Conservation (phyloP, 64 coral and sea anemone genomes). For the Catalaphyllia jardinei region DNA sequence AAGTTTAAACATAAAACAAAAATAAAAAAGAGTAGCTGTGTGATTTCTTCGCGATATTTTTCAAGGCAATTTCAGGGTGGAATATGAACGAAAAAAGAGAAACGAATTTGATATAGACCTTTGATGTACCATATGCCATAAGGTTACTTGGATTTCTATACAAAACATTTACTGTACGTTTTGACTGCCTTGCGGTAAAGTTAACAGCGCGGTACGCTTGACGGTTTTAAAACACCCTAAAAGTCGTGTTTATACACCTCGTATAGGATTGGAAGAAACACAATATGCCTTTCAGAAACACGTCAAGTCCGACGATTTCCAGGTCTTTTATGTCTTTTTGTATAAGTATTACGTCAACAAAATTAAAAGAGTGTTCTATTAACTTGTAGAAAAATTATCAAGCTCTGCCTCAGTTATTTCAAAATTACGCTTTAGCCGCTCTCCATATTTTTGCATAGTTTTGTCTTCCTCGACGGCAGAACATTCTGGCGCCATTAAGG, state of each 20-base stretch:
- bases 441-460: conserved; percentile 41
- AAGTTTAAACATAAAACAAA: background rate
- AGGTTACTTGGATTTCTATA: too few species aligned
- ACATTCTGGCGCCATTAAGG: background rate
- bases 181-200: too few species aligned
- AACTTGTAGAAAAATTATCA: background rate
- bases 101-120: too few species aligned
- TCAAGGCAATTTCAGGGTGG: too few species aligned
- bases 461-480: background rate
- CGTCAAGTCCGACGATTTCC: background rate
- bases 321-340: too few species aligned
- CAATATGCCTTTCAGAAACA: background rate
- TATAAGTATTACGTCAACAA: too few species aligned
- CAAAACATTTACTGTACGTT: too few species aligned
- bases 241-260: background rate
- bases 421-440: background rate
- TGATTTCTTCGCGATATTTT: too few species aligned
- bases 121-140: too few species aligned
- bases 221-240: background rate
- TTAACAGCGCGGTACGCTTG: background rate
- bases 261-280: background rate
- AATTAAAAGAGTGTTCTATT: background rate
- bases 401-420: background rate
- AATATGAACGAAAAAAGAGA: too few species aligned
- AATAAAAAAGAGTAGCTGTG: too few species aligned